Evolutionary conservation across 2,888 invertebrate genomes (phyloP).

Genomic region (Campaea margaritaria): DNA sequence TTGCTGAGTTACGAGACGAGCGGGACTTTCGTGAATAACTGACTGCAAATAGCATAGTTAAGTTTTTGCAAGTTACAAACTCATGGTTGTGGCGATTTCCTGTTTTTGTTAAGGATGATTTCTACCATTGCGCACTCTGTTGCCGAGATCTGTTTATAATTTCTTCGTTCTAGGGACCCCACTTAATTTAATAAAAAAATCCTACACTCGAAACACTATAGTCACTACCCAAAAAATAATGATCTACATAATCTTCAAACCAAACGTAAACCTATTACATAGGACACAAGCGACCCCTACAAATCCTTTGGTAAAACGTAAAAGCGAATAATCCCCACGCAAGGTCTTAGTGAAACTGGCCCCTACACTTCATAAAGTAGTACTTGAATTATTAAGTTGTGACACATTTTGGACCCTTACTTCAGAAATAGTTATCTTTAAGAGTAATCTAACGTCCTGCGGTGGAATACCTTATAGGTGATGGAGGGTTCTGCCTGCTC

Average conservation of each 20-base stretch:
- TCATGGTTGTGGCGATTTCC: no score
- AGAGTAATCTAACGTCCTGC: constrained; percentile 2
- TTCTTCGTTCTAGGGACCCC: no score
- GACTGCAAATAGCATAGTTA: no score
- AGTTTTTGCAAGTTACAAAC: no score
- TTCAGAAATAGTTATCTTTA: constrained; percentile 23
- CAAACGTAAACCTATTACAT: constrained; percentile 29
- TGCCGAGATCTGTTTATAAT: no score
- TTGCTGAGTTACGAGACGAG: no score
- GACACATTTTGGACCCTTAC: constrained; percentile 38
- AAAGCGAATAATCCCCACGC: constrained; percentile 40
- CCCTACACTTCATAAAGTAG: constrained; percentile 42
- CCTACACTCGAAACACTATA: no score
- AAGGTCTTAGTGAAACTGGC: constrained; percentile 31
- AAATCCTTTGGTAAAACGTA: constrained; percentile 40
- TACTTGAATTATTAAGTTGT: constrained; percentile 47
- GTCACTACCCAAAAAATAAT: neutral
- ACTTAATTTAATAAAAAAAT: no score
- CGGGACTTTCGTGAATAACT: no score
- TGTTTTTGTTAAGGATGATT: no score
- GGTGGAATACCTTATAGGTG: neutral
- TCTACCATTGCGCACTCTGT: no score
- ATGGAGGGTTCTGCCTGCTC: neutral
- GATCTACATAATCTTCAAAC: constrained; percentile 22
- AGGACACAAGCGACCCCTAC: constrained; percentile 28